Base-by-base conservation (phyloP, 2,797 vertebrate species). In the Oreochromis mossambicus region DNA sequence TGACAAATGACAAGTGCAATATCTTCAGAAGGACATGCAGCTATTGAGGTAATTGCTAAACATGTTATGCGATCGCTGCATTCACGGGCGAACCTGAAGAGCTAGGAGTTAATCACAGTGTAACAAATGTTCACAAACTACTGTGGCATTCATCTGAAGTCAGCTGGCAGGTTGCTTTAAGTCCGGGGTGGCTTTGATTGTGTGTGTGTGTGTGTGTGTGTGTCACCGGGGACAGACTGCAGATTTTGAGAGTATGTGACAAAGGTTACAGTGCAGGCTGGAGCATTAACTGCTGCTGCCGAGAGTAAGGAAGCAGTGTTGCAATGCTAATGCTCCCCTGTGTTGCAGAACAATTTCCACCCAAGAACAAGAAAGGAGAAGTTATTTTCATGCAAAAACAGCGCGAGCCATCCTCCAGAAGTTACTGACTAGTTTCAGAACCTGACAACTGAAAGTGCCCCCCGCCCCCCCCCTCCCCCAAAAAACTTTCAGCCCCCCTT, bases 321-420 rank as follows among this genome's bases (percentile, higher is more conserved):
- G 93, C 90, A 94, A 94, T n/a, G 14, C 48, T 12, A 83, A 86
- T 46, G 87, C 75, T 83, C 19, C 83, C 68, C 46, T 70, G 70
- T 83, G 82, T 92, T 92, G 90, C 91, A 87, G 85, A 92, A 87
- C 82, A 82, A 86, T 83, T 51, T 86, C 83, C 85, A 91, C 32
- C 46, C 46, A 9, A 51, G 82, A 84, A 84, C 80, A 90, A 86
- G 92, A 92, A 93, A 94, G 80, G 76, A 94, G 91, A 94, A 94
- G 93, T 95, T 83, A 54, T 78, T 91, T 79, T 82, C 50, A 51
- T 66, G 86, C 78, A 78, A 50, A 77, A 17, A 50, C 68, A 73
- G 41, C 21, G 10, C 19, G n/a, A 54, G 34, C 38, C 17, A 34
- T 9, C 80, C 17, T 50, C 51, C 80, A 87, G 24, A 87, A 83